These are phyloP conservation scores for Bombyx huttoni DNA, from an alignment of 2,888 invertebrate genomes.

Conservation along the genomic window DNA sequence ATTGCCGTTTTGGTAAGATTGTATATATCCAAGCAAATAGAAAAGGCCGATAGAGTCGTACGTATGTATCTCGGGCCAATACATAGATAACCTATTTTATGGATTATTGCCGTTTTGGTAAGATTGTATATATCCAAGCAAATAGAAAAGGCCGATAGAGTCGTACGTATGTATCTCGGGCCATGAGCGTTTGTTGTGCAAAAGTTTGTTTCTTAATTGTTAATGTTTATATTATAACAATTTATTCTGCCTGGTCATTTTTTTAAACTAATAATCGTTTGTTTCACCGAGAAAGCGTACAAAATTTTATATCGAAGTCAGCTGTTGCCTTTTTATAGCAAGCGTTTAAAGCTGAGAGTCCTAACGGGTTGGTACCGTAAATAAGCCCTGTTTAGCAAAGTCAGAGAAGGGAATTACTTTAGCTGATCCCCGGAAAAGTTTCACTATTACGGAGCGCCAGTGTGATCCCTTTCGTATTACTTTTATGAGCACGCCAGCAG, in stretches of 20 bases:
- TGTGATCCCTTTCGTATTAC: slow-evolving; percentile 55
- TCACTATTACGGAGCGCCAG: slow-evolving; percentile 42
- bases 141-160: too few relatives aligned
- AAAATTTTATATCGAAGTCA: slow-evolving; percentile 19
- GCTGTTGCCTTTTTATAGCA: slow-evolving; percentile 20
- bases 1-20: too few relatives aligned
- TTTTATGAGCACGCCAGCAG: slow-evolving; percentile 52
- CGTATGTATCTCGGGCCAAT: too few relatives aligned
- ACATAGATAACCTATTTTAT: too few relatives aligned
- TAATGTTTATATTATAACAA: too few relatives aligned
- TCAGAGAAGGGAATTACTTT: slow-evolving; percentile 43
- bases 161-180: too few relatives aligned
- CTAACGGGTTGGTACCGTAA: slow-evolving; percentile 29
- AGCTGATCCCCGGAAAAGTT: slow-evolving; percentile 44
- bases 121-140: too few relatives aligned
- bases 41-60: too few relatives aligned
- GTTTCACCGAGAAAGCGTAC: slow-evolving; percentile 4
- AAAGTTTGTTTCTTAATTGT: too few relatives aligned
- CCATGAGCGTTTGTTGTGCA: too few relatives aligned
- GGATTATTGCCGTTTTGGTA: too few relatives aligned
- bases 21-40: too few relatives aligned
- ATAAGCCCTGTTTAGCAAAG: slow-evolving; percentile 34
- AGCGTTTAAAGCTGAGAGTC: slow-evolving; percentile 6
- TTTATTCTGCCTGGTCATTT: background rate
- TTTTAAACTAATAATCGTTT: background rate